Conservation (phyloP, 2,113 vertebrate species). For the Fulica atra region DNA sequence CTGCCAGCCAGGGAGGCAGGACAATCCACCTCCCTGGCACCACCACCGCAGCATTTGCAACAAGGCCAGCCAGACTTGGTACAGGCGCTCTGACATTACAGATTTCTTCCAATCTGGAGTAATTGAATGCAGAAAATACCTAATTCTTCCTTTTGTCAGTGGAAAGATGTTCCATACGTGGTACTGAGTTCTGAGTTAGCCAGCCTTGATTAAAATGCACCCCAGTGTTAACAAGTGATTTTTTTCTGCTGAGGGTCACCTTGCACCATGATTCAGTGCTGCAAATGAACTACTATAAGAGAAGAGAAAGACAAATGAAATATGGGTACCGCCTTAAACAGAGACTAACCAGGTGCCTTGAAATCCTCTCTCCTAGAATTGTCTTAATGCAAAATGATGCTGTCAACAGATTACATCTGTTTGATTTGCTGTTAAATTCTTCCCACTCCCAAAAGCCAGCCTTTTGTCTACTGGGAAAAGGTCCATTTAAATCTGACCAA, state of each 20-base stretch:
- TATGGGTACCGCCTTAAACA: background rate
- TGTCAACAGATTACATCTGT: background rate
- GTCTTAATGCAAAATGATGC: background rate
- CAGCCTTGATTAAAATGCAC: background rate
- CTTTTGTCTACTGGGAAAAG: background rate
- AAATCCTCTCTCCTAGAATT: background rate
- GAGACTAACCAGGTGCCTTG: background rate
- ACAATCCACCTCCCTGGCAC: background rate
- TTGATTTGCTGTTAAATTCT: background rate
- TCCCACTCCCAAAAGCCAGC: background rate
- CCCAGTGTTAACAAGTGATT: background rate
- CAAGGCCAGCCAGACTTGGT: accelerated
- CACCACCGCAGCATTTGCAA: accelerated
- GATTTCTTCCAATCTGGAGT: background rate
- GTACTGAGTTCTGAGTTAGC: background rate
- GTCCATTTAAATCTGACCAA: background rate
- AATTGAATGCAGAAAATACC: background rate
- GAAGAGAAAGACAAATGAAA: background rate
- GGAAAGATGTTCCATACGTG: background rate
- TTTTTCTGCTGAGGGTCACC: background rate
- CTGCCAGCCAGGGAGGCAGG: background rate
- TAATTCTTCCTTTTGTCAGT: background rate
- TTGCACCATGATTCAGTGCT: background rate
- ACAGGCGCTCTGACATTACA: background rate
- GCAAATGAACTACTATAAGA: background rate